Base-by-base conservation (phyloP, 1,140 invertebrate species). In the Stegodyphus dumicola region DNA sequence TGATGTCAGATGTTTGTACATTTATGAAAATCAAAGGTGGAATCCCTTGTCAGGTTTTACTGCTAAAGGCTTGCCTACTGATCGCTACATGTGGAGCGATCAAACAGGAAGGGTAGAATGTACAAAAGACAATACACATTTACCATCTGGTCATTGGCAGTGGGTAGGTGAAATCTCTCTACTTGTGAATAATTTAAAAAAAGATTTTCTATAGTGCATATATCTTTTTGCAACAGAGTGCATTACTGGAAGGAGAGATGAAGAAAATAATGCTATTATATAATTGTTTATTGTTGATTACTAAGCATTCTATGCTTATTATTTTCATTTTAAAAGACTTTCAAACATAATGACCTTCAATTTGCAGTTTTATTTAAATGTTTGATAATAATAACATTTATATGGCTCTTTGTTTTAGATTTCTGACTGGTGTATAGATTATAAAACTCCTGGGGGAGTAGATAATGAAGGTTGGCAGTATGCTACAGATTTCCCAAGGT, bases 1-100 rank as follows among this genome's bases (percentile, higher is more conserved):
- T 18, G 96, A 97, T 90, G 94, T 94, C 9, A 94, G 95, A 89
- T 94, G 94, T 88, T 95, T 95, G 90, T 95, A 94, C 89, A 94
- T 97, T 6, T 98, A 97, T 90, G 96, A 98, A 92, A 97, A 98
- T 90, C 96, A 98, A 91, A 92, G 96, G 73, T 98, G 96, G 96
- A 97, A 97, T 93, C 95, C 94, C 9, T 92, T 97, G 1, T 95
- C 95, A 85, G 96, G 96, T 17, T 98, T 96, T 89, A 95, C 95
- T 2, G 93, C 94, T 9, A 94, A 94, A 89, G 94, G 95, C 51
- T 91, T 97, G 73, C 96, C 96, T 49, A 97, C 96, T 1, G 96
- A 98, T 91, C 91, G 96, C 18, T 88, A 89, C 15, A 87, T 88
- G 87, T 98, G 96, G 96, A 97, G 95, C 90, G 96, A 97, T 90